These are phyloP conservation scores for Caretta caretta DNA, from an alignment of 2,113 vertebrate species.

Conservation along the genomic window DNA sequence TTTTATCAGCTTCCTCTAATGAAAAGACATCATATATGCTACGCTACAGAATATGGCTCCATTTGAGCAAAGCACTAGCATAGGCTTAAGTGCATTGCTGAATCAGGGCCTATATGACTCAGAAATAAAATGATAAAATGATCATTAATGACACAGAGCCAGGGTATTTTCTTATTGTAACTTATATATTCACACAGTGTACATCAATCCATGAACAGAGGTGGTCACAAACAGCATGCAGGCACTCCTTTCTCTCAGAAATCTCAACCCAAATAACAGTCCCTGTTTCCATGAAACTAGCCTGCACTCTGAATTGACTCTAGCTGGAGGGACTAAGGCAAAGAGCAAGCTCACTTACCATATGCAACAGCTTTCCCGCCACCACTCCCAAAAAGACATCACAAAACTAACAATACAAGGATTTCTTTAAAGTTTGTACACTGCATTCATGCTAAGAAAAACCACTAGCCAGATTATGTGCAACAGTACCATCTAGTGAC, in stretches of 20 bases:
- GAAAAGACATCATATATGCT: neutral
- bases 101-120: neutral
- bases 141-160: neutral
- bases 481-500: neutral
- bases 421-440: neutral
- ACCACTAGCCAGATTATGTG: neutral
- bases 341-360: neutral
- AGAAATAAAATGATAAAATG: neutral
- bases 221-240: neutral
- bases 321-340: neutral
- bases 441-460: neutral
- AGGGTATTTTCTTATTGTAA: neutral
- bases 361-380: neutral
- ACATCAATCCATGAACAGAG: constrained; percentile 1
- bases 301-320: neutral
- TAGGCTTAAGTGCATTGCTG: neutral
- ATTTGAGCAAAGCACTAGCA: neutral
- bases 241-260: constrained; percentile 10
- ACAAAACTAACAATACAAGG: neutral
- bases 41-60: neutral
- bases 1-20: neutral
- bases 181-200: neutral
- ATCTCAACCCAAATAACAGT: neutral
- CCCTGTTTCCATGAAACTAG: neutral
- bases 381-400: too few relatives aligned